phyloP scores from a whole-genome alignment of 2,113 vertebrate genomes.

The Cololabis saira region DNA sequence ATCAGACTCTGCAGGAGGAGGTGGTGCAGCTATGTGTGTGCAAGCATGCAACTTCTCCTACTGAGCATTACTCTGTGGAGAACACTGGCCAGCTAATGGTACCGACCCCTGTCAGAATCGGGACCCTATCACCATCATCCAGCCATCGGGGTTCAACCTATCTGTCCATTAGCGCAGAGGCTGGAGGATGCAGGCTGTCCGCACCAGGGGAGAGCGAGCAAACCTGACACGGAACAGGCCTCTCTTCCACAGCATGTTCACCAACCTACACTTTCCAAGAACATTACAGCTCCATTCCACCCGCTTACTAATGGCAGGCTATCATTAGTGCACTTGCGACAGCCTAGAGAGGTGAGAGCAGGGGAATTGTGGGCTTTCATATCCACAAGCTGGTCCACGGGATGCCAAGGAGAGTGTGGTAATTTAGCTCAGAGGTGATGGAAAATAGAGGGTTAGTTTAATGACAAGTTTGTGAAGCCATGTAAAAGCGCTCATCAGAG shows the following conservation, averaged over 20 bases:
- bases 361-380: constrained; percentile 81
- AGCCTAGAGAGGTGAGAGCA: constrained; percentile 75
- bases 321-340: constrained; percentile 79
- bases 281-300: constrained; percentile 76
- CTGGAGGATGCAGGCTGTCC: constrained; percentile 39
- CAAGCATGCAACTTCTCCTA: not conserved
- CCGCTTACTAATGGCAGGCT: constrained; percentile 75
- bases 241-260: constrained; percentile 54
- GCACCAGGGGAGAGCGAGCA: constrained; percentile 29
- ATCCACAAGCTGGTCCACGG: constrained; percentile 72
- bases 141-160: constrained; percentile 62
- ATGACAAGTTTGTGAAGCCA: constrained; percentile 78
- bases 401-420: constrained; percentile 71
- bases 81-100: constrained; percentile 56
- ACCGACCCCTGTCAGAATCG: constrained; percentile 64
- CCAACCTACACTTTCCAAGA: constrained; percentile 75
- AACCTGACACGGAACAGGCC: constrained; percentile 50
- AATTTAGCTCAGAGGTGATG: constrained; percentile 77
- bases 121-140: constrained; percentile 61
- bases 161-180: constrained; percentile 66
- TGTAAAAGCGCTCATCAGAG: constrained; percentile 76
- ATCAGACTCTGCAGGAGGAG: too few species aligned
- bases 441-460: constrained; percentile 77
- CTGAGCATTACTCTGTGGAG: constrained; percentile 32
- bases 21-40: not conserved